Evolutionary conservation across 2,888 invertebrate species (phyloP), one percentile per base, ranked within the genome.

Genomic region (Arge pagana): DNA sequence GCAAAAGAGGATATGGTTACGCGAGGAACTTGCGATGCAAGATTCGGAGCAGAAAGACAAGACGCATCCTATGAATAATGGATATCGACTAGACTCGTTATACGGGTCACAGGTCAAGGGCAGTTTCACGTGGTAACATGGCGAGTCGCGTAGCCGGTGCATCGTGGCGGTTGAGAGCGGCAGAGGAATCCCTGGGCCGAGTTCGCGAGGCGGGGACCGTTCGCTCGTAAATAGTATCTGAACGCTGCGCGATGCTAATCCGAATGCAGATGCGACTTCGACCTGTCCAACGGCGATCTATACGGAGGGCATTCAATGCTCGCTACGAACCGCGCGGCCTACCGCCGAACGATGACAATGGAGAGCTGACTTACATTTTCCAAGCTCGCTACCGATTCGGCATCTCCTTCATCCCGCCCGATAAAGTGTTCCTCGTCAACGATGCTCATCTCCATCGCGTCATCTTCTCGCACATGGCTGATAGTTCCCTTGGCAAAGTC

Each of bases 41-140:
- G 65, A 68, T 65, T 65, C 63, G 66, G 64, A 68, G 65, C 64
- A 62, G 65, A 63, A 58, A 63, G 66, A 66, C 69, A 66, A 65
- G 66, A 64, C 65, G 64, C 64, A 67, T 63, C 62, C 65, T 65
- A 71, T 71, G 70, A 71, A 71, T 71, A 71, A 70, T 70, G 68
- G 68, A 71, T n/a, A n/a, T 68, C 59, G 57, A 30, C 33, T 54
- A 42, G 62, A 63, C 67, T 70, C 68, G 70, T 71, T 71, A 71
- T 70, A 62, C 70, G 64, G 71, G 68, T 68, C 62, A 65, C 61
- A 64, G 68, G 71, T 71, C 70, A 69, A 71, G 70, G 70, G 66
- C 70, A 65, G 64, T 63, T 66, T 66, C 66, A 63, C 67, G 60
- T 61, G 64, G 63, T 65, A 65, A 64, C 63, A 66, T 57, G 39